Base-by-base conservation (phyloP, 2,113 vertebrate genomes). In the Hemiscyllium ocellatum region DNA sequence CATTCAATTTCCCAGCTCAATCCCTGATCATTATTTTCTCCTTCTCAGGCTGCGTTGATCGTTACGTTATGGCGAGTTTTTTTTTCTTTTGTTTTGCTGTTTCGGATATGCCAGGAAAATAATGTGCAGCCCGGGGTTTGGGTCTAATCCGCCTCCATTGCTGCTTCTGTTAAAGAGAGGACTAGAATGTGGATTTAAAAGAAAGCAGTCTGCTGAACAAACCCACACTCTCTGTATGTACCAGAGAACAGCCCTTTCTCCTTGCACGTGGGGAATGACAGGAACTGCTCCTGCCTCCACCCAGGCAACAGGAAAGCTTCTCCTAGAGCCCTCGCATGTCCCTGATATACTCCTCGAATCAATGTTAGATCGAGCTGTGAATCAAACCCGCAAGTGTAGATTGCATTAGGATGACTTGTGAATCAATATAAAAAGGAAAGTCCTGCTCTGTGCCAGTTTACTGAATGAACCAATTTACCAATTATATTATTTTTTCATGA, bases 261-360 rank as follows among this genome's bases (percentile, higher is more conserved):
- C 93, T 70, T 72, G 66, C 93, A 95, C 93, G 93, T 70, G 93
- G 93, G 93, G 68, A 95, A 26, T 70, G 93, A 95, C 37, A 42
- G 93, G n/a, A 94, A 20, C 37, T 37, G 91, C 65, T 42, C 76
- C 76, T n/a, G 78, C n/a, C 13, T 37, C n/a, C n/a, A 80, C 37
- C n/a, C 65, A 47, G 66, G 37, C 65, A 68, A 65, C 17, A 68
- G 37, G 3, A 24, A 15, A 26, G 87, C 24, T 91, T 26, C n/a
- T 66, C 17, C 6, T 37, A 15, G 15, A 20, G 13, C 33, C 66
- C 12, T 52, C 7, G 20, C 61, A 37, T n/a, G 29, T 33, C 33
- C 89, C 6, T 93, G 26, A 56, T 66, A n/a, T 56, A 90, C 3
- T 29, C 33, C 66, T 5, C 29, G 52, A 37, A 66, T 42, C 56